A percentile compares a stretch with the other conserved stretches of the same genome.
Conservation (phyloP, 2,113 vertebrate genomes). For the Peromyscus maniculatus region DNA sequence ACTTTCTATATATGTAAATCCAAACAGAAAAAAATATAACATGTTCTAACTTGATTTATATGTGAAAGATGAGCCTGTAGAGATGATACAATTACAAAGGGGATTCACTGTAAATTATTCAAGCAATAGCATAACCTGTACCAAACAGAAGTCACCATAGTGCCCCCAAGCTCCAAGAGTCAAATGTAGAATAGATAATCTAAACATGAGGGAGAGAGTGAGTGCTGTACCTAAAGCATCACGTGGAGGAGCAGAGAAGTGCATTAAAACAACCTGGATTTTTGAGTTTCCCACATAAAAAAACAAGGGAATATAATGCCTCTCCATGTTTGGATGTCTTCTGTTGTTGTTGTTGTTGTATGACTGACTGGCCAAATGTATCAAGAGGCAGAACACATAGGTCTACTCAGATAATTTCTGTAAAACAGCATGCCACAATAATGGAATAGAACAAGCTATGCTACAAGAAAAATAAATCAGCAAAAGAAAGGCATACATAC, state of each 20-base stretch:
- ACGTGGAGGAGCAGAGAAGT: neutral
- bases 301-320: neutral
- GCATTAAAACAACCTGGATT: neutral
- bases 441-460: neutral
- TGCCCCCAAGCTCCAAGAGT: neutral
- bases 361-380: neutral
- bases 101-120: accelerated
- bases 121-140: neutral
- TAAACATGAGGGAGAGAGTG: neutral
- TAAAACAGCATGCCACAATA: neutral
- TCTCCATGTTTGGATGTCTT: neutral
- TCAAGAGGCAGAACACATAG: neutral
- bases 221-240: neutral
- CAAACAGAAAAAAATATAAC: neutral
- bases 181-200: neutral
- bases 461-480: neutral
- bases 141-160: neutral
- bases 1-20: neutral
- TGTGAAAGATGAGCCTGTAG: neutral
- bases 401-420: neutral
- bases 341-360: neutral
- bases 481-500: neutral
- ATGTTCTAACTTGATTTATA: neutral
- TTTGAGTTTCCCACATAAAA: neutral
- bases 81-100: neutral